Percentiles rank a stretch among this genome's conserved stretches.
Evolutionary conservation across 2,888 invertebrate genomes (phyloP).

Genomic region (Cabera pusaria): DNA sequence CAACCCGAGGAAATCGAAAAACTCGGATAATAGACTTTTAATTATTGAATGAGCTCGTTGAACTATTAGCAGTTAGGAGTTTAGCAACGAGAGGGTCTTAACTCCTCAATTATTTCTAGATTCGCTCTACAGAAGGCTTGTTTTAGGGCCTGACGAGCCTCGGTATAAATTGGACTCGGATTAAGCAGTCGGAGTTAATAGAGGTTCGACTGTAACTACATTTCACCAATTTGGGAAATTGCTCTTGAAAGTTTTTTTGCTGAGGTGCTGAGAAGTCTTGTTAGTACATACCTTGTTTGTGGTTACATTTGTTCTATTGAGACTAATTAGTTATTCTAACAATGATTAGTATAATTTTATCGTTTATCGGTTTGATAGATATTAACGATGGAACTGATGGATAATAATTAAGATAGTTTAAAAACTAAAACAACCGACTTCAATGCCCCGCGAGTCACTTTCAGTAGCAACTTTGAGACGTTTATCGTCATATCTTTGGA

Average conservation of each 20-base stretch:
- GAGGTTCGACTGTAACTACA: conserved; percentile 19
- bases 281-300: background rate
- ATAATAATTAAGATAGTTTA: too few species aligned
- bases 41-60: conserved; percentile 18
- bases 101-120: conserved; percentile 21
- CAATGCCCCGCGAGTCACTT: too few species aligned
- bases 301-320: background rate
- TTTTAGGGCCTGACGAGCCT: conserved; percentile 18
- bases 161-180: conserved; percentile 21
- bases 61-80: conserved; percentile 20
- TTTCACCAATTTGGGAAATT: conserved; percentile 17
- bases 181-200: conserved; percentile 19
- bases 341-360: too few species aligned
- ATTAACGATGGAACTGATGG: too few species aligned
- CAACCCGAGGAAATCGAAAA: conserved; percentile 12
- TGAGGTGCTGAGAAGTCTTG: conserved; percentile 3
- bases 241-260: conserved; percentile 10
- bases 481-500: too few species aligned
- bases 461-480: too few species aligned
- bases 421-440: too few species aligned
- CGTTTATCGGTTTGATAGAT: too few species aligned
- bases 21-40: conserved; percentile 21
- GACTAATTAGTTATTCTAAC: too few species aligned
- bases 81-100: conserved; percentile 7
- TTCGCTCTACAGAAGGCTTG: conserved; percentile 8